Percentiles rank a stretch among this genome's conserved stretches.
Evolutionary conservation across 2,113 vertebrate genomes (phyloP).

Genomic region (Eudorcas thomsonii): DNA sequence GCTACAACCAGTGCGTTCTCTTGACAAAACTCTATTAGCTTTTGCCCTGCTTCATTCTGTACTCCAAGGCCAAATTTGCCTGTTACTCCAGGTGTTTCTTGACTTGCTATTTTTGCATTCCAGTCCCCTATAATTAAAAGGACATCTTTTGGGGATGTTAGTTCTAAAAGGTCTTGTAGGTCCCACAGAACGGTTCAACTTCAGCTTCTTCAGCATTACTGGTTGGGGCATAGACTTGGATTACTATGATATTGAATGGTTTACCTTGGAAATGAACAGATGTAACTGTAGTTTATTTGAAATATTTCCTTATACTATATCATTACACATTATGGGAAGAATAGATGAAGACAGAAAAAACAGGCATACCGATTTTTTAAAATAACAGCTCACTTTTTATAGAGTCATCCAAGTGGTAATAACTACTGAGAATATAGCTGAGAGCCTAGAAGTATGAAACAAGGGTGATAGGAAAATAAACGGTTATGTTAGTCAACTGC

Average conservation of each 20-base stretch:
- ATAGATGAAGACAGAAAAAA: not conserved
- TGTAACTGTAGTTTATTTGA: constrained; percentile 11
- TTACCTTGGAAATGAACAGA: not conserved
- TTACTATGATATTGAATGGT: not conserved
- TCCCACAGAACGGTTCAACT: not conserved
- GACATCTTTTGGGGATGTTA: not conserved
- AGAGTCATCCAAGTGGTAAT: not conserved
- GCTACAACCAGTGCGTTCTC: not conserved
- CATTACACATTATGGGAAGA: not conserved
- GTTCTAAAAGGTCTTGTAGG: not conserved
- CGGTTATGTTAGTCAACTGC: not conserved
- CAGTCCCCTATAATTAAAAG: not conserved
- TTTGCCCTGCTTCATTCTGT: not conserved
- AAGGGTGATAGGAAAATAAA: not conserved
- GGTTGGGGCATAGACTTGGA: not conserved
- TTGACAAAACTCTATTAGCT: not conserved
- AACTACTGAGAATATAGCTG: not conserved
- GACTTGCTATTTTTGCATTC: not conserved
- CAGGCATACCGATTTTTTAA: not conserved
- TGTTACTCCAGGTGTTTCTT: not conserved
- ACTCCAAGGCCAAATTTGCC: not conserved
- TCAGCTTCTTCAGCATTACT: not conserved
- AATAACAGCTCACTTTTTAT: not conserved
- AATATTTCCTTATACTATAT: not conserved
- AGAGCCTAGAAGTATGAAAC: not conserved